phyloP scores from a whole-genome alignment of 2,888 invertebrate genomes.

The Ischnus inquisitorius region DNA sequence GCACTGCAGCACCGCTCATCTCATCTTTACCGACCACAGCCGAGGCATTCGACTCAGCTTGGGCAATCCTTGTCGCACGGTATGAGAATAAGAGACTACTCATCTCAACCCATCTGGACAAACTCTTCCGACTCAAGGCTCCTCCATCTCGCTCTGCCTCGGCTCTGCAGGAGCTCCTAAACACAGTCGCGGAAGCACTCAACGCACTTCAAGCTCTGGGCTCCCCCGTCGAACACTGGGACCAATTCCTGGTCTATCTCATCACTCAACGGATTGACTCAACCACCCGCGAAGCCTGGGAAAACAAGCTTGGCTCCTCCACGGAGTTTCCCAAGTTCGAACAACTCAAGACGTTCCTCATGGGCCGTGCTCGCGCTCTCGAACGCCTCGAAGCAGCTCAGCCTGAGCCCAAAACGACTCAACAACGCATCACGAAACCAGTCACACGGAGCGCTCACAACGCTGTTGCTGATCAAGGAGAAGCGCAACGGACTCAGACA shows the following conservation, averaged over 20 bases:
- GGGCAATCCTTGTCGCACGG: not conserved
- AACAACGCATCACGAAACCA: too few species aligned
- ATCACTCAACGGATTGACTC: not conserved
- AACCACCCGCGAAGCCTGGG: not conserved
- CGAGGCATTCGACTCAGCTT: not conserved
- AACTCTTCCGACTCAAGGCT: not conserved
- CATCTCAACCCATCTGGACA: not conserved
- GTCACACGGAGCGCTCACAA: too few species aligned
- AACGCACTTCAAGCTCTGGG: not conserved
- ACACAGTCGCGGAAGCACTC: not conserved
- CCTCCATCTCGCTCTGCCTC: not conserved
- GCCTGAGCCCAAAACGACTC: too few species aligned
- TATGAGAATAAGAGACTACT: conserved; percentile 14
- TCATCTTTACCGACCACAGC: not conserved
- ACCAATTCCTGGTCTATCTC: conserved; percentile 2
- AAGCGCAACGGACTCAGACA: too few species aligned
- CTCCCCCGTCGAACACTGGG: not conserved
- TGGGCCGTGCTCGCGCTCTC: too few species aligned
- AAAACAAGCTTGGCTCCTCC: not conserved
- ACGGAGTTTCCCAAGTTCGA: too few species aligned
- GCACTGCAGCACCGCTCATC: not conserved
- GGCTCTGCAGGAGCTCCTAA: not conserved
- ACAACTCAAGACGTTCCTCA: too few species aligned
- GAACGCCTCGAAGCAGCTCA: too few species aligned
- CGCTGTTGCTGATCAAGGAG: too few species aligned